Base-by-base conservation (phyloP, 2,113 vertebrate genomes). In the Cariama cristata region DNA sequence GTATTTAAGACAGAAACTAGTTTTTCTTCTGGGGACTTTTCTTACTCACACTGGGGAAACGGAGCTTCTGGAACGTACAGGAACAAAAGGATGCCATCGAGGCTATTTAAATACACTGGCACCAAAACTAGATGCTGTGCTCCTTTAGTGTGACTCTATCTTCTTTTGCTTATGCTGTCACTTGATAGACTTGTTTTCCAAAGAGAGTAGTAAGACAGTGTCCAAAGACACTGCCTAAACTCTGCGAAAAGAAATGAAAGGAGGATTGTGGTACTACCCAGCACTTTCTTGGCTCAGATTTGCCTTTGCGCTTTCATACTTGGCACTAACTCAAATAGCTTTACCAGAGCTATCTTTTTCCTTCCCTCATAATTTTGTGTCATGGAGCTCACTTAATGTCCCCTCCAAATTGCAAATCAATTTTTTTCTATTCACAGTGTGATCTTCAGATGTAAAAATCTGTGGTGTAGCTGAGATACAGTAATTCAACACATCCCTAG, bases 81-180 rank as follows among this genome's bases (percentile, higher is more conserved):
- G 49, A 74, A n/a, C 14, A 50, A 28, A 95, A 44, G 33, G 50
- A 69, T 73, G 27, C 15, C 0, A 0, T 50, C 0, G 1, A 60
- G 19, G 58, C 60, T 33, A 0, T 77, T 69, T 67, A 77, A 74
- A 64, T 81, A 38, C 0, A 1, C 12, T 22, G 45, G 24, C 67
- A 90, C 28, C 19, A 55, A 77, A 90, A 58, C 11, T 42, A 44
- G 45, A 50, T 7, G 6, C 45, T 21, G 1, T 63, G 42, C 8
- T 94, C 4, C 47, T 88, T 81, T 68, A 58, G 52, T 67, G 40
- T 23, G 67, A 19, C 16, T 90, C 16, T 38, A 7, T 30, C 5
- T 9, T 74, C 22, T 73, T 88, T 49, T 77, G n/a, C 33, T 79
- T 68, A 9, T 49, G 35, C 49, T 91, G 30, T 73, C 47, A 33